Evolutionary conservation across 2,888 invertebrate genomes (phyloP).

Genomic region (Dryomyza anilis): DNA sequence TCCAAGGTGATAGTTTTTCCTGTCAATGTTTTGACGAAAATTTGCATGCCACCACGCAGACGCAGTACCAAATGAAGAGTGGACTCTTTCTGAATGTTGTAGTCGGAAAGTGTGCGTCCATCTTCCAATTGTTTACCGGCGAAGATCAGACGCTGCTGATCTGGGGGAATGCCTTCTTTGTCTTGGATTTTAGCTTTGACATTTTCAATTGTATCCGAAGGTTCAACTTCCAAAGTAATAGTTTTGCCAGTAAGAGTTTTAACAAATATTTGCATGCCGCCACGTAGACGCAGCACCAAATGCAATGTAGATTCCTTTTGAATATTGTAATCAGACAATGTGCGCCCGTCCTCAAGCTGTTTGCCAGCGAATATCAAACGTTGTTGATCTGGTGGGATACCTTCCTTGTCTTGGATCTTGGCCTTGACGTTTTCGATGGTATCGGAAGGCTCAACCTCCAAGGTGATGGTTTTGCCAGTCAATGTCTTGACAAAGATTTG

Average conservation of each 20-base stretch:
- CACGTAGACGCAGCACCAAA: slow-evolving; percentile 88
- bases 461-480: slow-evolving; percentile 53
- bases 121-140: slow-evolving; percentile 56
- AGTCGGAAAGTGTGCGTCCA: slow-evolving; percentile 49
- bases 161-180: slow-evolving; percentile 55
- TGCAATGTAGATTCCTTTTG: slow-evolving; percentile 51
- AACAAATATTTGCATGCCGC: slow-evolving; percentile 65
- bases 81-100: slow-evolving; percentile 40
- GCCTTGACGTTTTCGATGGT: slow-evolving; percentile 54
- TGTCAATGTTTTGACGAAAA: slow-evolving; percentile 39
- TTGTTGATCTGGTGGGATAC: slow-evolving; percentile 54
- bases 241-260: slow-evolving; percentile 49
- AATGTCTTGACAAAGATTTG: slow-evolving; percentile 52
- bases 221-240: slow-evolving; percentile 52
- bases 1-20: slow-evolving; percentile 40
- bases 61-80: slow-evolving; percentile 40
- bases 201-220: slow-evolving; percentile 49
- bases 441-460: slow-evolving; percentile 51
- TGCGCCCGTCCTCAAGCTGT: slow-evolving; percentile 80
- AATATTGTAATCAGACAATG: slow-evolving; percentile 69
- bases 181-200: slow-evolving; percentile 54
- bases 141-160: slow-evolving; percentile 54
- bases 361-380: slow-evolving; percentile 54
- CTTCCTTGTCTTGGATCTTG: slow-evolving; percentile 53
- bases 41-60: slow-evolving; percentile 41